Evolutionary conservation across 2,797 vertebrate genomes (phyloP).

Genomic region (Margarornis squamiger): DNA sequence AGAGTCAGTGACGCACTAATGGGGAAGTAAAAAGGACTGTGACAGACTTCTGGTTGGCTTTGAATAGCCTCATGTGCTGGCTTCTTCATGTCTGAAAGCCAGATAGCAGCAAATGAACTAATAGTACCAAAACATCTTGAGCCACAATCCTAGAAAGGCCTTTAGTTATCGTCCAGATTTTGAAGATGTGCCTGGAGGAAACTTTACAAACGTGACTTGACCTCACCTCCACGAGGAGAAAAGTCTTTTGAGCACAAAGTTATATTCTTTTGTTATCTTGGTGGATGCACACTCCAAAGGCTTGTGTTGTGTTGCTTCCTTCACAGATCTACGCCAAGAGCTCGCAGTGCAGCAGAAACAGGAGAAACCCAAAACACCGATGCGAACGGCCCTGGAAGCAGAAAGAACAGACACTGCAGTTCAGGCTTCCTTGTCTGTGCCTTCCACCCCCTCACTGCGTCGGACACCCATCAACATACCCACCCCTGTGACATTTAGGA

Average conservation of each 20-base stretch:
- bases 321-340: slow-evolving; percentile 91
- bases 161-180: not conserved
- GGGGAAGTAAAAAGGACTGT: not conserved
- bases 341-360: slow-evolving; percentile 94
- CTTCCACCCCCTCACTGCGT: slow-evolving; percentile 78
- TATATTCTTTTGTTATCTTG: not conserved
- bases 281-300: not conserved
- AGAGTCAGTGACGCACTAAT: not conserved
- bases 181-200: not conserved
- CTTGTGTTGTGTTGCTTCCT: not conserved
- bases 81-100: not conserved
- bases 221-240: not conserved
- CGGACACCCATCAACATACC: slow-evolving; percentile 64
- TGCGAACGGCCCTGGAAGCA: slow-evolving; percentile 49
- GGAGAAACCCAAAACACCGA: slow-evolving; percentile 77
- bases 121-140: not conserved
- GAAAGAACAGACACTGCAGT: slow-evolving; percentile 80
- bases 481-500: slow-evolving; percentile 80
- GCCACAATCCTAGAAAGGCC: not conserved
- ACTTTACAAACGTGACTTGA: not conserved
- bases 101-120: not conserved
- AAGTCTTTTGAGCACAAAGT: not conserved
- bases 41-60: not conserved
- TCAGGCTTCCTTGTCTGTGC: slow-evolving; percentile 75
- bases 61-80: not conserved